These are phyloP conservation scores for Parauchenoglanis punctatus DNA, from an alignment of 2,797 vertebrate genomes.

Conservation along the genomic window DNA sequence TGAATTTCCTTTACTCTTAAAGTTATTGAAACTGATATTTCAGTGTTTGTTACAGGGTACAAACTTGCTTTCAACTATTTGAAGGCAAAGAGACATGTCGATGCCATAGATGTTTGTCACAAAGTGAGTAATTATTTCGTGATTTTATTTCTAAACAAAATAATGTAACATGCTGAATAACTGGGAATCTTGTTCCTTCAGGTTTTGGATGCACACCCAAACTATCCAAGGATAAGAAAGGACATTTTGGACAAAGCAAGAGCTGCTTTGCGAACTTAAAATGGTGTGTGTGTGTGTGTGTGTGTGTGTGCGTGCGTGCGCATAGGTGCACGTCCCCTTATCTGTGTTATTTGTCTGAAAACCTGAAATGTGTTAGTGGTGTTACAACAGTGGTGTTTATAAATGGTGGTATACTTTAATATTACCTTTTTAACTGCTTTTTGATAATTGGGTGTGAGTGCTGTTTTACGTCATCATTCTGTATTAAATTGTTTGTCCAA, in stretches of 20 bases:
- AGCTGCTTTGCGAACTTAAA: conserved; percentile 81
- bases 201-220: conserved; percentile 90
- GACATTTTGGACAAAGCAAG: conserved; percentile 97
- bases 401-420: not conserved
- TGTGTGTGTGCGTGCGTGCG: conserved; percentile 12
- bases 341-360: conserved; percentile 9
- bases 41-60: conserved; percentile 82
- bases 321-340: not conserved
- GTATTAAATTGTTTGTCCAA: conserved; percentile 5
- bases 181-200: conserved; percentile 58
- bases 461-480: not conserved
- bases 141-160: not conserved
- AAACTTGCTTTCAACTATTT: conserved; percentile 98
- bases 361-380: conserved; percentile 7
- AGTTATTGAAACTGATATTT: not conserved
- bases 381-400: conserved; percentile 11
- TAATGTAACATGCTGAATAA: not conserved
- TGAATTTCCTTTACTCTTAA: not conserved
- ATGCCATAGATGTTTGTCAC: conserved; percentile 93
- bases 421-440: not conserved
- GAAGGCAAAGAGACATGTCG: conserved; percentile 93
- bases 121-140: conserved; percentile 79
- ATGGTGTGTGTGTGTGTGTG: conserved; percentile 34
- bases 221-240: conserved; percentile 95
- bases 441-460: not conserved